Percentiles rank a stretch among this genome's conserved stretches.
Conservation (phyloP, 2,888 invertebrate genomes). For the Oscheius sp. region DNA sequence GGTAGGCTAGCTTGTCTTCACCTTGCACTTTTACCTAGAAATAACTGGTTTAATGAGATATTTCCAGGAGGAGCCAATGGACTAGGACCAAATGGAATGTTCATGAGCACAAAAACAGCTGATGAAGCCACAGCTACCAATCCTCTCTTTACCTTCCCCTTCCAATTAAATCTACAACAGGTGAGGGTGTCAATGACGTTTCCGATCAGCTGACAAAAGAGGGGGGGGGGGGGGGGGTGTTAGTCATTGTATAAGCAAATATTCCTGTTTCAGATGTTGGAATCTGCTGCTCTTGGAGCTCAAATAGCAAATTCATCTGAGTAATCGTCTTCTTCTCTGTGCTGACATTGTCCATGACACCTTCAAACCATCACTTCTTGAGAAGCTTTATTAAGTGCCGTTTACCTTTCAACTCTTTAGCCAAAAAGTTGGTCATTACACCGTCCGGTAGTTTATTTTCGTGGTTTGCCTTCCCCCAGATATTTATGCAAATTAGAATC, state of each 20-base stretch:
- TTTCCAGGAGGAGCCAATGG: slow-evolving; percentile 53
- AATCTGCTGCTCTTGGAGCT: slow-evolving; percentile 46
- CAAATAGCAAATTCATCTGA: slow-evolving; percentile 27
- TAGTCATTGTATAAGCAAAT: too few relatives aligned
- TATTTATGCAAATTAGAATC: not conserved
- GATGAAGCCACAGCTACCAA: slow-evolving; percentile 43
- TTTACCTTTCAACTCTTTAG: slow-evolving; percentile 2
- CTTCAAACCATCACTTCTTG: not conserved
- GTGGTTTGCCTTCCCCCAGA: not conserved
- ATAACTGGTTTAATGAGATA: not conserved
- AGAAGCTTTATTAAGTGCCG: slow-evolving; percentile 2
- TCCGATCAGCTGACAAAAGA: not conserved
- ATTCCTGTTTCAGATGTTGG: slow-evolving; percentile 40
- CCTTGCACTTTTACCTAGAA: not conserved
- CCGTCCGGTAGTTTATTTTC: slow-evolving; percentile 20
- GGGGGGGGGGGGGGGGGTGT: too few relatives aligned
- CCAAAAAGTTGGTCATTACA: slow-evolving; percentile 8
- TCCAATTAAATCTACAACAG: slow-evolving; percentile 53
- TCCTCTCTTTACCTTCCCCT: slow-evolving; percentile 43
- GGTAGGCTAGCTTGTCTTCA: not conserved
- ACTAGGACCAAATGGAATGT: slow-evolving; percentile 35
- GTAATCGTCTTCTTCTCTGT: not conserved
- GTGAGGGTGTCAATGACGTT: slow-evolving; percentile 18
- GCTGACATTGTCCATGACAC: not conserved
- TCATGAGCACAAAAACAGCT: slow-evolving; percentile 39